Conservation (phyloP, 2,113 vertebrate species). For the Ciconia stormi region DNA sequence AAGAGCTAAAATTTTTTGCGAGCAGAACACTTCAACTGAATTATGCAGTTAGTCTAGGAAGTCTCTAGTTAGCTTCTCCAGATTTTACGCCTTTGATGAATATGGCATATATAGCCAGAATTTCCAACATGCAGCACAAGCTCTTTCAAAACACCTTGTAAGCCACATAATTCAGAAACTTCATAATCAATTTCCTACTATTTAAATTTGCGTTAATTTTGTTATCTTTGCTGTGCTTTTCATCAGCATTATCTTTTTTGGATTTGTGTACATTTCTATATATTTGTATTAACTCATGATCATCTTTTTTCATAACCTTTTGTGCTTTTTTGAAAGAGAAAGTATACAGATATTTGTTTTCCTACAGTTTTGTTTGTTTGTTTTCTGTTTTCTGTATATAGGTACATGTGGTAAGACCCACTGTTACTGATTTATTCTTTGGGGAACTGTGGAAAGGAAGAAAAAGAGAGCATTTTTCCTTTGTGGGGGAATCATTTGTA, state of each 20-base stretch:
- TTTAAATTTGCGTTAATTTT: neutral
- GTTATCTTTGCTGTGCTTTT: neutral
- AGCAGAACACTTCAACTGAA: neutral
- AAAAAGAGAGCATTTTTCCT: neutral
- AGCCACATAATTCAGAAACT: neutral
- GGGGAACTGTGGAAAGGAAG: neutral
- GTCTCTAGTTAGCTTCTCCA: neutral
- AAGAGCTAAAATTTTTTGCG: neutral
- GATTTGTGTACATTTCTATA: neutral
- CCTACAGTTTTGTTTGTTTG: neutral
- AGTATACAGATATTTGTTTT: neutral
- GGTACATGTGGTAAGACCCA: neutral
- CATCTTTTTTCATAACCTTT: neutral
- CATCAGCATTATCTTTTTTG: neutral
- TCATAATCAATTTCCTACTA: neutral
- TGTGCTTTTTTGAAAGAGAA: neutral
- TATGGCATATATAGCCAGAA: neutral
- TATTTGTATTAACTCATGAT: neutral
- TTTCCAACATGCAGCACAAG: neutral
- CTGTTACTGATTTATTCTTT: neutral
- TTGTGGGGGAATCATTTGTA: neutral
- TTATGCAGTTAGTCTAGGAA: neutral
- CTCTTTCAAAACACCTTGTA: neutral
- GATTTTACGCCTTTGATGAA: neutral
- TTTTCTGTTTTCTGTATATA: neutral